A percentile compares a stretch with the other conserved stretches of the same genome.
phyloP scores from a whole-genome alignment of 30 jellyfish, hydroid and myxozoan species.

The Mastigias papua region DNA sequence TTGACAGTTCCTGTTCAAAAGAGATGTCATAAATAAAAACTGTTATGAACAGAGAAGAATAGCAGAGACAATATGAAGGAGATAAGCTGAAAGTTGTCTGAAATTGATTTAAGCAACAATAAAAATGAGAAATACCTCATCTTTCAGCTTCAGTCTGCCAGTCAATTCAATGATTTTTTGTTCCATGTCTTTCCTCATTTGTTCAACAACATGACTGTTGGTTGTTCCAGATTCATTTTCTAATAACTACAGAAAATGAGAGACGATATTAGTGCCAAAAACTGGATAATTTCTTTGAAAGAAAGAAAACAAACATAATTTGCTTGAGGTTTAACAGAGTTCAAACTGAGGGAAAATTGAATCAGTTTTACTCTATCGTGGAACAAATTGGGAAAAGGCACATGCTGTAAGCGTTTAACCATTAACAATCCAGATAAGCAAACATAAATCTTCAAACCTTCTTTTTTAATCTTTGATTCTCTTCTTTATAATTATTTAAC shows the following conservation, averaged over 20 bases:
- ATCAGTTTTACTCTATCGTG: no score
- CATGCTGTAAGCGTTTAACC: no score
- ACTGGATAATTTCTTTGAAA: not conserved
- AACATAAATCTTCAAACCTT: constrained; percentile 37
- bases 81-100: not conserved
- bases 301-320: no score
- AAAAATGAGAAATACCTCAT: constrained; percentile 67
- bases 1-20: constrained; percentile 29
- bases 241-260: constrained; percentile 23
- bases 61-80: not conserved
- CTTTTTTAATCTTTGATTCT: constrained; percentile 78
- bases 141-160: constrained; percentile 62
- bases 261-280: no score
- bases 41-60: not conserved
- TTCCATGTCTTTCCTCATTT: constrained; percentile 68
- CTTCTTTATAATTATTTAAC: constrained; percentile 90
- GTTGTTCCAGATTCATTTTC: constrained; percentile 57
- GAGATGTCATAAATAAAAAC: no score
- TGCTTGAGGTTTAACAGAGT: no score
- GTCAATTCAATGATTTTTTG: constrained; percentile 57
- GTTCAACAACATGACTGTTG: constrained; percentile 46
- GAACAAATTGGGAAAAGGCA: no score
- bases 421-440: not conserved
- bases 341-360: no score
- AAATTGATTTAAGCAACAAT: not conserved